phyloP scores from a whole-genome alignment of 2,113 vertebrate genomes.

The Elaphurus davidianus region DNA sequence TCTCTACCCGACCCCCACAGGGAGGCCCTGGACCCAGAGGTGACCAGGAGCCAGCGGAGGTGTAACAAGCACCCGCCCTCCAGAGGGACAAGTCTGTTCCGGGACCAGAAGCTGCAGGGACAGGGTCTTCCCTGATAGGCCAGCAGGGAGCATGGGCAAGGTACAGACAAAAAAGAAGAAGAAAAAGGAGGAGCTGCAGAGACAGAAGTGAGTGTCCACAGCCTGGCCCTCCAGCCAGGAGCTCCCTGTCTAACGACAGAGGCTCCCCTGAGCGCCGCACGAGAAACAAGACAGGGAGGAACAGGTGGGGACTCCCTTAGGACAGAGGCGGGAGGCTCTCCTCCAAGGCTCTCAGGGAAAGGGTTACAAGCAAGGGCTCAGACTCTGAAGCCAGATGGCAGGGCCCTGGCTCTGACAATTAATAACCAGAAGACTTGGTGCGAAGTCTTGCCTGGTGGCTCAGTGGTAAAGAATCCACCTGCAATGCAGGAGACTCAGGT shows the following conservation, averaged over 20 bases:
- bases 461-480: neutral
- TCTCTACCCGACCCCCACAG: neutral
- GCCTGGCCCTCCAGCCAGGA: neutral
- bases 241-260: neutral
- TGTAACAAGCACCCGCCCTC: neutral
- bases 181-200: neutral
- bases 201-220: too few relatives aligned
- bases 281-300: neutral
- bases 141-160: neutral
- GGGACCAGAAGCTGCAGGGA: neutral
- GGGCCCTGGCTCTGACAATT: neutral
- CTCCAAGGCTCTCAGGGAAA: neutral
- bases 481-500: neutral
- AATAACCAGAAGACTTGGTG: neutral
- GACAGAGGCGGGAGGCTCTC: neutral
- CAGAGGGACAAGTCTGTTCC: neutral
- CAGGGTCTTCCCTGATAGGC: neutral
- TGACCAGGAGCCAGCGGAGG: neutral
- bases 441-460: neutral
- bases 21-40: neutral
- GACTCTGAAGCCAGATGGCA: neutral
- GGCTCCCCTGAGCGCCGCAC: neutral
- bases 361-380: neutral
- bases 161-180: neutral
- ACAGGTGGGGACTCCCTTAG: fast-evolving